Evolutionary conservation across 2,797 vertebrate genomes (phyloP).

Genomic region (Heliangelus exortis): DNA sequence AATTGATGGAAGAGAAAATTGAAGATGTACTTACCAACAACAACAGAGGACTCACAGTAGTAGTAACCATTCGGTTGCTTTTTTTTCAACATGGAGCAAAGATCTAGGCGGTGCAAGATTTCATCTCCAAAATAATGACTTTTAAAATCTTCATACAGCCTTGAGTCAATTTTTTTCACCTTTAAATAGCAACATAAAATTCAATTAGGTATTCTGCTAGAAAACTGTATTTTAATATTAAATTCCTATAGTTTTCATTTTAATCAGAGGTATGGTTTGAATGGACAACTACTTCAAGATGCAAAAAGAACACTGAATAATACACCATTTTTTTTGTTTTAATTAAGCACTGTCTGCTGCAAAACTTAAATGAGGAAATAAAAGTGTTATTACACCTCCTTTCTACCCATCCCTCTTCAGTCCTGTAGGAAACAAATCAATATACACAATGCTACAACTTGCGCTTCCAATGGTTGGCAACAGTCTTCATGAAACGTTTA

Average conservation of each 20-base stretch:
- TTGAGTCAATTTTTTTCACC: slow-evolving; percentile 90
- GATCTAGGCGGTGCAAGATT: slow-evolving; percentile 86
- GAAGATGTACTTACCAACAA: slow-evolving; percentile 79
- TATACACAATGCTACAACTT: neutral
- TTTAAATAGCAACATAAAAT: slow-evolving; percentile 74
- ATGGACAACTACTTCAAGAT: neutral
- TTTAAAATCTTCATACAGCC: slow-evolving; percentile 85
- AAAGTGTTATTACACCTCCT: neutral
- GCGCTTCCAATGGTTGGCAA: neutral
- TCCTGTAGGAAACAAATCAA: neutral
- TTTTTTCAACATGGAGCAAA: slow-evolving; percentile 97
- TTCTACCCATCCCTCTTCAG: neutral
- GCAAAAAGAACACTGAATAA: neutral
- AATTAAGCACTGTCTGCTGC: neutral
- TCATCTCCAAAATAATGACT: slow-evolving; percentile 89
- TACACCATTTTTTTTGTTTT: neutral
- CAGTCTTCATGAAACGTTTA: neutral
- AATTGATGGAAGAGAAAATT: neutral
- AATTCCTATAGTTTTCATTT: neutral
- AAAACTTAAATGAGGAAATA: neutral
- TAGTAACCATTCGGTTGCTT: slow-evolving; percentile 87
- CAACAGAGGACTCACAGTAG: slow-evolving; percentile 83
- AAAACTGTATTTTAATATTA: neutral
- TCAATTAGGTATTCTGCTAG: neutral
- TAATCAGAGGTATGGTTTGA: neutral